Evolutionary conservation across 1,140 invertebrate genomes (phyloP).

Genomic region (Trigoniulus corallinus): DNA sequence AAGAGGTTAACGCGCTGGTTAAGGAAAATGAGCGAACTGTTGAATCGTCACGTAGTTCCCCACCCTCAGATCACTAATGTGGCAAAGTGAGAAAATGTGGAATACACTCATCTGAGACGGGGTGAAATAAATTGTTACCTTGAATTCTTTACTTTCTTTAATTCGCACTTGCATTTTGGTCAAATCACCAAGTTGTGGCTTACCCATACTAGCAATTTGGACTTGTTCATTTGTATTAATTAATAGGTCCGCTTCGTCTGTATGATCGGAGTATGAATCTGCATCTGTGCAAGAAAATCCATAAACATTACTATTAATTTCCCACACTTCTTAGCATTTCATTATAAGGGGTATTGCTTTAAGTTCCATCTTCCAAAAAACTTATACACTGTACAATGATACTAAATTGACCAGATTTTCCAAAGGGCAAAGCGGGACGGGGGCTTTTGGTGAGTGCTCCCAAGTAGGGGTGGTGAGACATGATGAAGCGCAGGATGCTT

Average conservation of each 20-base stretch:
- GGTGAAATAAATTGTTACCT: constrained; percentile 41
- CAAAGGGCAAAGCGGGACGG: too few species aligned
- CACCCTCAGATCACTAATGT: too few species aligned
- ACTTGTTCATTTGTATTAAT: constrained; percentile 50
- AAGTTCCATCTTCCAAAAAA: background rate
- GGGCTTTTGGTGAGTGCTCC: too few species aligned
- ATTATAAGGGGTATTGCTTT: background rate
- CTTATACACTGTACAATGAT: too few species aligned
- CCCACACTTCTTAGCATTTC: background rate
- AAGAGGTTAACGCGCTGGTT: too few species aligned
- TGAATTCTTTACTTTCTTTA: constrained; percentile 96
- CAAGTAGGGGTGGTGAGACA: too few species aligned
- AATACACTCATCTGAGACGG: too few species aligned
- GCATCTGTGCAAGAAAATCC: constrained; percentile 1
- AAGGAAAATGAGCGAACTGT: too few species aligned
- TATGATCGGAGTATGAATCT: constrained; percentile 11
- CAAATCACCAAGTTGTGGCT: constrained; percentile 72
- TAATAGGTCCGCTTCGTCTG: constrained; percentile 16
- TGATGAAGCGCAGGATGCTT: too few species aligned
- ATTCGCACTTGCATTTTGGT: constrained; percentile 69
- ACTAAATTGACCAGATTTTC: too few species aligned
- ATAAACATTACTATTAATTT: background rate
- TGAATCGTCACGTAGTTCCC: too few species aligned
- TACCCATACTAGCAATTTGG: constrained; percentile 76
- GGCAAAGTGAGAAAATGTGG: too few species aligned